Evolutionary conservation across 2,113 vertebrate species (phyloP), one percentile per base, ranked within the genome.

Genomic region (Garra rufa): DNA sequence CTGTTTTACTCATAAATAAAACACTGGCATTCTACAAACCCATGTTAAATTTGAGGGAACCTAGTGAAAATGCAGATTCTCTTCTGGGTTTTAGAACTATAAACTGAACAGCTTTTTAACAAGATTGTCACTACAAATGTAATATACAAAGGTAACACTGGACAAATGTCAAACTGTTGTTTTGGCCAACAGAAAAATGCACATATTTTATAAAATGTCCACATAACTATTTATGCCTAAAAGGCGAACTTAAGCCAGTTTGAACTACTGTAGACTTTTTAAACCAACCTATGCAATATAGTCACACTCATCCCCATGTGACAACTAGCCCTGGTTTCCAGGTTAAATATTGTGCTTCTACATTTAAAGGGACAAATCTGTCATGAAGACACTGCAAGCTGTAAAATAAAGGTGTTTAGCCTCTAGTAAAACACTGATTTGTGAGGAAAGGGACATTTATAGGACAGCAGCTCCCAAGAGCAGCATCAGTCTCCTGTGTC

Each of bases 391-490:
- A 26, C 9, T 46, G 14, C 4, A 4, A 43, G 61, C 24, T 67
- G 61, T 67, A 48, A 67, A 63, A 81, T 46, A 67, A 81, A 48
- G 2, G 4, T 26, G 41, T 81, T 81, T 19, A 69, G 14, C 10
- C 21, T 30, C 41, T 50, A 70, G 43, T 86, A 83, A 86, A 83
- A 83, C 43, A 38, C 19, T 74, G 34, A 83, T 77, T 71, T 50
- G 28, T 1, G 6, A 46, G 9, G 75, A 26, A 83, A 82, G 46
- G 15, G 79, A 52, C 19, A 8, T 86, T 86, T 83, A 71, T 71
- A 76, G 69, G 61, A 46, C 50, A 26, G 52, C 71, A 26, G 30
- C 44, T 85, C 52, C 67, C 67, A 44, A 41, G 80, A 73, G 46
- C 46, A 55, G 13, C 19, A 21, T 78, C 34, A 59, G 9, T 57